Base-by-base conservation (phyloP, 2,113 vertebrate species). In the Aspiorhynchus laticeps region DNA sequence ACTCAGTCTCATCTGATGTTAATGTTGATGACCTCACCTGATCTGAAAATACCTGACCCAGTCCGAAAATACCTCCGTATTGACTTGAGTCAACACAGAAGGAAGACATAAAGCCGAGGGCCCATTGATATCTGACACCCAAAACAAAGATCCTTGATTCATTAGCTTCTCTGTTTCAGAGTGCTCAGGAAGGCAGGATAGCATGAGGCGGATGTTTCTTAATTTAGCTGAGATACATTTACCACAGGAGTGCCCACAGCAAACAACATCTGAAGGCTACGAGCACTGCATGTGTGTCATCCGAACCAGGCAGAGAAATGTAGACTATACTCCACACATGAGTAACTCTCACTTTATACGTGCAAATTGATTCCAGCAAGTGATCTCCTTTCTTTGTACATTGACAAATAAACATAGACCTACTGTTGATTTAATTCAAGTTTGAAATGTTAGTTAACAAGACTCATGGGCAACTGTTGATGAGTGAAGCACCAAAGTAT, bases 201-300 rank as follows among this genome's bases (percentile, higher is more conserved):
- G 51, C n/a, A 21, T 46, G 21, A 69, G 46, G 76, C 75, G 67
- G 78, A 41, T 87, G 79, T 73, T 80, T 80, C 78, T 79, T 86
- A 51, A 53, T 80, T 86, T 53, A 80, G 43, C 85, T 80, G 48
- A 56, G 15, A 28, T 74, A 38, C 46, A 80, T 80, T 31, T 74
- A 24, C 65, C n/a, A 15, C 36, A 36, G 67, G 36, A 46, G 63
- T 74, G 24, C 67, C 48, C 82, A 38, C 67, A 74, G 69, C 67
- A 84, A 36, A 41, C 65, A 9, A n/a, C 86, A 76, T 83, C 28
- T 83, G 71, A 82, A 82, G 0, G 48, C 41, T 61, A n/a, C 26
- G 15, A 80, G 33, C 77, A 38, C 31, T 80, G 31, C 31, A 15
- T 59, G 53, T 79, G 51, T 41, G 53, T 61, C 19, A 33, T 56